These are phyloP conservation scores for Caiman crocodilus DNA, from an alignment of 2,797 vertebrate species.

Conservation along the genomic window DNA sequence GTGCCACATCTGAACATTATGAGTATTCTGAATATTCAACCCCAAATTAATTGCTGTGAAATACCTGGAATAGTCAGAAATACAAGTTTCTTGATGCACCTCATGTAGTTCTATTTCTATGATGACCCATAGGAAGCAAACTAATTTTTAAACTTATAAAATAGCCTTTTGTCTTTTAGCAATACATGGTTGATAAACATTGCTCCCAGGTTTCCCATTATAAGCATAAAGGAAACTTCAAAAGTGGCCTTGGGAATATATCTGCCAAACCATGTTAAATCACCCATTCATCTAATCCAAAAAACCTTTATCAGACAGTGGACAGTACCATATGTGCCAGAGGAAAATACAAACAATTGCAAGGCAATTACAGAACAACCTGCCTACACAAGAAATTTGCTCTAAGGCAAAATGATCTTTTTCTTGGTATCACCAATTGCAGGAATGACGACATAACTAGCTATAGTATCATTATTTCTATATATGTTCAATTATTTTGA, in stretches of 20 bases:
- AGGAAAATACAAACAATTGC: not conserved
- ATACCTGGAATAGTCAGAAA: not conserved
- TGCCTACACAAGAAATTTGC: not conserved
- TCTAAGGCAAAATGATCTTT: not conserved
- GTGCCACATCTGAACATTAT: too few species aligned
- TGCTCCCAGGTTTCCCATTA: not conserved
- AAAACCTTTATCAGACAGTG: not conserved
- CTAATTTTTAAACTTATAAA: not conserved
- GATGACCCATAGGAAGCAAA: not conserved
- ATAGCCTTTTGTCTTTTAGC: not conserved
- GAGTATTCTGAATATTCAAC: too few species aligned
- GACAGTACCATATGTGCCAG: not conserved
- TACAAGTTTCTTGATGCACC: not conserved
- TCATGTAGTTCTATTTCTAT: not conserved
- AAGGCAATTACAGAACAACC: not conserved
- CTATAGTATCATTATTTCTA: not conserved
- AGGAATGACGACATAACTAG: not conserved
- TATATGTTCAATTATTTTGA: not conserved
- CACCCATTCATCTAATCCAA: not conserved
- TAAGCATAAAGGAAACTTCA: not conserved
- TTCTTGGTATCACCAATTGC: not conserved
- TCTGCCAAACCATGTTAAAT: not conserved
- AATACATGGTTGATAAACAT: not conserved
- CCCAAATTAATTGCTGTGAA: not conserved
- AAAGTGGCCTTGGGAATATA: not conserved